phyloP scores from a whole-genome alignment of 2,113 vertebrate genomes.

The Hippocampus zosterae region DNA sequence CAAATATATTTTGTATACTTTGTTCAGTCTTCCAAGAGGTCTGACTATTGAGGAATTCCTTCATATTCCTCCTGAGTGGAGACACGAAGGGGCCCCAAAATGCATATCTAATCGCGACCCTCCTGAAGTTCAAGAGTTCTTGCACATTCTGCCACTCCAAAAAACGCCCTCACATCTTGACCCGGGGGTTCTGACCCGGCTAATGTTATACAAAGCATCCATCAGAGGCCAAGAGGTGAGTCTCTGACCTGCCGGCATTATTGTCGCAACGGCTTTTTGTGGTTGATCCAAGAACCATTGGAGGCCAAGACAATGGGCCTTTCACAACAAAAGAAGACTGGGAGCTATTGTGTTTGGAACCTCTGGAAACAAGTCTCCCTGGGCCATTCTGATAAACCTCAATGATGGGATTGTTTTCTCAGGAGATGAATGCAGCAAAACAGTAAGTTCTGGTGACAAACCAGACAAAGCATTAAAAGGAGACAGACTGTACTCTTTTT shows the following conservation, averaged over 20 bases:
- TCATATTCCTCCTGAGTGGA: neutral
- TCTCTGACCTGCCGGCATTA: conserved; percentile 17
- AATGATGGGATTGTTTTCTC: neutral
- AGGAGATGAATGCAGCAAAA: neutral
- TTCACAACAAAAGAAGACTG: conserved; percentile 1
- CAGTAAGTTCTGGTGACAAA: neutral
- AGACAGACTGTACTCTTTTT: neutral
- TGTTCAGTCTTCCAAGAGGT: no score
- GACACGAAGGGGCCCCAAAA: conserved; percentile 30
- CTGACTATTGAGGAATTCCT: neutral
- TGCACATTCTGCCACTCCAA: conserved; percentile 40
- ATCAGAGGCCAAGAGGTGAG: conserved; percentile 35
- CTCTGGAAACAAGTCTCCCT: neutral
- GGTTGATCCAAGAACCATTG: conserved; percentile 26
- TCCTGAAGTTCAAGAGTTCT: conserved; percentile 58
- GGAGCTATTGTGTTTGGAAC: neutral
- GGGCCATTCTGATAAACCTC: neutral
- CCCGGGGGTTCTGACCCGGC: conserved; percentile 38
- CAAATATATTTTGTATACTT: no score
- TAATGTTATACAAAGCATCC: conserved; percentile 64
- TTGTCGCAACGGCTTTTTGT: conserved; percentile 38
- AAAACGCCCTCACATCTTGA: conserved; percentile 21
- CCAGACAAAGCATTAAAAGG: neutral
- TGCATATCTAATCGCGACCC: conserved; percentile 46
- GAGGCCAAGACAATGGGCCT: neutral